Evolutionary conservation across 2,797 vertebrate species (phyloP).

Genomic region (Jordanella pulchra): DNA sequence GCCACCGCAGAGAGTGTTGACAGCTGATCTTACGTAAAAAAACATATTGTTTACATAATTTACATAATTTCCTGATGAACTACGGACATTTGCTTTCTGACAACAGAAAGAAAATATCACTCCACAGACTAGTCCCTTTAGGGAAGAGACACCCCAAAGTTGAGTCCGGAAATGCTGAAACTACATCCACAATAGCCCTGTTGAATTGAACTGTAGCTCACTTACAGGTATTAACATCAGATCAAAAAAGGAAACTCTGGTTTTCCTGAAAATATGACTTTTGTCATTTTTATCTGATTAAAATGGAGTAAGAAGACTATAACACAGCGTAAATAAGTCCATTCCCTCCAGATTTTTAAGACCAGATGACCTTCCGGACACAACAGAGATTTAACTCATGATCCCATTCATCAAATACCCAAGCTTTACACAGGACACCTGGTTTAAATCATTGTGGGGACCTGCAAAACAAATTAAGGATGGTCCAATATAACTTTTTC

Average conservation of each 20-base stretch:
- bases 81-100: not conserved
- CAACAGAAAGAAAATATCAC: not conserved
- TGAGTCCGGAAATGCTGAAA: not conserved
- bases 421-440: too few relatives aligned
- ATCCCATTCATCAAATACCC: too few relatives aligned
- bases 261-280: not conserved
- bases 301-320: too few relatives aligned
- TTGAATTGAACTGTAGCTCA: not conserved
- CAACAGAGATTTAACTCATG: too few relatives aligned
- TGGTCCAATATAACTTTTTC: too few relatives aligned
- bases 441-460: too few relatives aligned
- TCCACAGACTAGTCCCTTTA: not conserved
- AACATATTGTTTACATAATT: not conserved
- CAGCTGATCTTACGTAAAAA: not conserved
- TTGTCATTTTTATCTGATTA: not conserved
- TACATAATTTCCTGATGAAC: not conserved
- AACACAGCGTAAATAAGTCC: too few relatives aligned
- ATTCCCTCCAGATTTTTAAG: too few relatives aligned
- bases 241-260: not conserved
- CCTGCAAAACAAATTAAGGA: too few relatives aligned
- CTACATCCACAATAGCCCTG: not conserved
- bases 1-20: not conserved
- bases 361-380: too few relatives aligned
- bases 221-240: not conserved
- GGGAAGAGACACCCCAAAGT: not conserved